phyloP scores from a whole-genome alignment of 2,797 vertebrate genomes.

The Momotus momota region DNA sequence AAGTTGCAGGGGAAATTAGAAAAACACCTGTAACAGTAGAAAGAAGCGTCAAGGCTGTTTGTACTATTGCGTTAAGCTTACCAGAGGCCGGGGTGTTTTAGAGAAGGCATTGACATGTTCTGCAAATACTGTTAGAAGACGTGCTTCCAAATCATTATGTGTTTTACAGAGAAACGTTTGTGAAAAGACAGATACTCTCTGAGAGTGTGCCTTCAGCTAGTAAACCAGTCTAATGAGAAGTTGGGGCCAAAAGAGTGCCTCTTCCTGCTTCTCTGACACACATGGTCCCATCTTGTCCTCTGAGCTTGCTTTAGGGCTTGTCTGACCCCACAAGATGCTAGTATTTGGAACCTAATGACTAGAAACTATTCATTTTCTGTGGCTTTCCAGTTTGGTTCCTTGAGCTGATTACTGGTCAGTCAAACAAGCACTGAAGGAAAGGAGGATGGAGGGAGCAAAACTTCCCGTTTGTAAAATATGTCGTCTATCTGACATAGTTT shows the following conservation, averaged over 20 bases:
- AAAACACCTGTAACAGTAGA: background rate
- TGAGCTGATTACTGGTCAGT: background rate
- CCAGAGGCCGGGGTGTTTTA: background rate
- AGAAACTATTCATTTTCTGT: background rate
- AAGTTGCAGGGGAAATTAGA: background rate
- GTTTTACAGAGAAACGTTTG: background rate
- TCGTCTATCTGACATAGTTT: background rate
- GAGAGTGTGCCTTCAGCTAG: background rate
- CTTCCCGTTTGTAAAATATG: background rate
- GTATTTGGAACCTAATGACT: background rate
- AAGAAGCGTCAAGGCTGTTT: background rate
- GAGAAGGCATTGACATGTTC: background rate
- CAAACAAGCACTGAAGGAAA: background rate
- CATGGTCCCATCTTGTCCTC: background rate
- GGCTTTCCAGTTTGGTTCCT: background rate
- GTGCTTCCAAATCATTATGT: background rate
- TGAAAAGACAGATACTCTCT: background rate
- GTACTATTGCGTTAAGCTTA: background rate
- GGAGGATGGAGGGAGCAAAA: background rate
- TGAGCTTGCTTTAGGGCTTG: background rate
- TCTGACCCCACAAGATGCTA: fast-evolving
- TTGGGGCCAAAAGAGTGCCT: fast-evolving
- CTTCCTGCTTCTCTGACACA: background rate
- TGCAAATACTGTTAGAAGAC: background rate
- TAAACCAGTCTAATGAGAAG: background rate